A percentile compares a stretch with the other conserved stretches of the same genome.
Conservation (phyloP, 2,888 invertebrate genomes). For the Noctuana brunneofusca region DNA sequence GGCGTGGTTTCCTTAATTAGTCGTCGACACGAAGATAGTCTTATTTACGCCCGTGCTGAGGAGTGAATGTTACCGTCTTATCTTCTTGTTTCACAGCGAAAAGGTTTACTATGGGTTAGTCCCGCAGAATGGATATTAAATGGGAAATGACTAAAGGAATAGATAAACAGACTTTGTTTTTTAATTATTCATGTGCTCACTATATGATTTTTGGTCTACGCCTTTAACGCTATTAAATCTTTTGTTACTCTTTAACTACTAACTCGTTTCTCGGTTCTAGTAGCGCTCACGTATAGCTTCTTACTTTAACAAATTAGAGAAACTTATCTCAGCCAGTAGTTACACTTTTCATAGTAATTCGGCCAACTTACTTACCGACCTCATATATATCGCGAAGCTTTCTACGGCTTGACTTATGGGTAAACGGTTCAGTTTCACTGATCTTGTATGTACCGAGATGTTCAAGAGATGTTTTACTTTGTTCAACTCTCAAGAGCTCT, state of each 20-base stretch:
- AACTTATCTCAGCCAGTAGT: constrained; percentile 11
- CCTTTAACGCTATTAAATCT: not conserved
- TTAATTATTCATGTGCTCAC: too few relatives aligned
- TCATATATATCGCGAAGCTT: constrained; percentile 28
- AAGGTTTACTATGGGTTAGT: not conserved
- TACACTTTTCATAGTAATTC: constrained; percentile 28
- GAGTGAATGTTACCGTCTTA: constrained; percentile 9
- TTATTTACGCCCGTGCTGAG: not conserved
- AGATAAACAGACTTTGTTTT: not conserved
- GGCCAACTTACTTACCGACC: constrained; percentile 29
- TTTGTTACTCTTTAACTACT: not conserved
- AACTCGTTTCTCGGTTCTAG: not conserved
- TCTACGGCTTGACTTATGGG: constrained; percentile 30
- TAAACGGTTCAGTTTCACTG: constrained; percentile 15
- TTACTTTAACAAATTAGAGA: constrained; percentile 26
- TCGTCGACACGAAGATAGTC: not conserved
- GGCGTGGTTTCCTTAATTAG: constrained; percentile 17
- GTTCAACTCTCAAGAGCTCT: constrained; percentile 17
- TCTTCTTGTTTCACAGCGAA: not conserved
- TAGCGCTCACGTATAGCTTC: not conserved
- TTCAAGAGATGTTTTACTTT: constrained; percentile 17
- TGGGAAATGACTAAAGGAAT: not conserved
- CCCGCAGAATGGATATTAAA: not conserved
- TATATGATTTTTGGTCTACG: too few relatives aligned
- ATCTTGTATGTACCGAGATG: constrained; percentile 7